phyloP scores from a whole-genome alignment of 2,113 vertebrate species.

The Grammomys surdaster region DNA sequence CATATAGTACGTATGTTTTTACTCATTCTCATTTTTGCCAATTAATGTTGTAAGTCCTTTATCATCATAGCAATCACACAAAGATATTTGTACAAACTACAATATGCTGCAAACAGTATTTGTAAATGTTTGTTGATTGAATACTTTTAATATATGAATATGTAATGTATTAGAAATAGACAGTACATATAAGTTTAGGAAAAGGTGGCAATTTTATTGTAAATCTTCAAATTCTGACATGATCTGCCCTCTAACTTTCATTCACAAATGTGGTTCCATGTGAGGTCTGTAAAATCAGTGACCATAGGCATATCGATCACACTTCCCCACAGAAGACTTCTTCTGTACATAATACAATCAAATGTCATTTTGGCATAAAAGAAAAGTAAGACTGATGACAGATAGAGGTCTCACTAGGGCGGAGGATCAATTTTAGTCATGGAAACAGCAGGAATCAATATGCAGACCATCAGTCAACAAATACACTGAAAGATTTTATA shows the following conservation, averaged over 20 bases:
- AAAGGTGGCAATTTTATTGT: not conserved
- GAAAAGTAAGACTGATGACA: constrained; percentile 88
- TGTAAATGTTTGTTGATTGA: not conserved
- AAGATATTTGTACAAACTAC: not conserved
- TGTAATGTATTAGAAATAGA: not conserved
- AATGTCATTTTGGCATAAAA: constrained; percentile 84
- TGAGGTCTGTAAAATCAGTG: constrained; percentile 79
- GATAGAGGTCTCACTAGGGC: constrained; percentile 81
- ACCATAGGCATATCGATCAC: constrained; percentile 89
- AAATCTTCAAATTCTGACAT: not conserved
- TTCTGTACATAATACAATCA: constrained; percentile 87
- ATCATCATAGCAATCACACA: not conserved
- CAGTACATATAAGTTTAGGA: not conserved
- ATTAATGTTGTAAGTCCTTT: not conserved
- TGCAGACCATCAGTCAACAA: constrained; percentile 76
- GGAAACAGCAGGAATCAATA: constrained; percentile 88
- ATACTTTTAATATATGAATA: not conserved
- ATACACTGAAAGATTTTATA: constrained; percentile 34
- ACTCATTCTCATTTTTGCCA: not conserved
- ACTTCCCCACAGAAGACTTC: constrained; percentile 77
- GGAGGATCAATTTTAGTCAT: constrained; percentile 92
- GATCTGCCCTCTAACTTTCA: constrained; percentile 5
- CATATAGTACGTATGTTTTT: not conserved
- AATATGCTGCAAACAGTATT: not conserved
- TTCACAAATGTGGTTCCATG: constrained; percentile 75